These are phyloP conservation scores for Drepanosiphum platanoidis DNA, from an alignment of 2,888 invertebrate genomes.

Conservation along the genomic window DNA sequence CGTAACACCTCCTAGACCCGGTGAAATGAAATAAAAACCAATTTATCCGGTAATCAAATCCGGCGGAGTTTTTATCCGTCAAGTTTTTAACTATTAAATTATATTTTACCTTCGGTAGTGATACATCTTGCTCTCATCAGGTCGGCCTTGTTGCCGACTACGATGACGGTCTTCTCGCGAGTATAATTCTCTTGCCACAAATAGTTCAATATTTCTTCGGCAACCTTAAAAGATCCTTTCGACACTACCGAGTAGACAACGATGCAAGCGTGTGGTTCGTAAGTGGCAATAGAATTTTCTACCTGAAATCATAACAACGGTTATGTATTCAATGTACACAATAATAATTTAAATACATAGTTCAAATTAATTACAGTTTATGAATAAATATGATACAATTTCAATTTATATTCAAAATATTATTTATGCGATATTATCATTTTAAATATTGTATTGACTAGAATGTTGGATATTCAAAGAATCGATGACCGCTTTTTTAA, in stretches of 20 bases:
- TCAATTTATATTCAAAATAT: too few relatives aligned
- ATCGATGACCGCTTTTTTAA: too few relatives aligned
- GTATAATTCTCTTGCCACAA: slow-evolving; percentile 85
- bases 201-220: slow-evolving; percentile 86
- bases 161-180: slow-evolving; percentile 84
- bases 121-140: slow-evolving; percentile 87
- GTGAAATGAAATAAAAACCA: slow-evolving; percentile 16
- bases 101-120: slow-evolving; percentile 78
- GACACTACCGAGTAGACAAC: slow-evolving; percentile 92
- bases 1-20: neutral
- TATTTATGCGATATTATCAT: too few relatives aligned
- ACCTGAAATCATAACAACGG: slow-evolving; percentile 70
- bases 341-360: too few relatives aligned
- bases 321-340: too few relatives aligned
- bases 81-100: neutral
- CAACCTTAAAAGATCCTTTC: slow-evolving; percentile 81
- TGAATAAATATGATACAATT: too few relatives aligned
- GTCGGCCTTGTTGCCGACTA: slow-evolving; percentile 94
- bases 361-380: too few relatives aligned
- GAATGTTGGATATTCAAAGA: too few relatives aligned
- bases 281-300: slow-evolving; percentile 87
- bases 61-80: neutral
- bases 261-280: slow-evolving; percentile 92
- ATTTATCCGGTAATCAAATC: neutral
- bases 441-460: too few relatives aligned